Conservation (phyloP, 1,140 invertebrate genomes). For the Andrena cerasifolii region DNA sequence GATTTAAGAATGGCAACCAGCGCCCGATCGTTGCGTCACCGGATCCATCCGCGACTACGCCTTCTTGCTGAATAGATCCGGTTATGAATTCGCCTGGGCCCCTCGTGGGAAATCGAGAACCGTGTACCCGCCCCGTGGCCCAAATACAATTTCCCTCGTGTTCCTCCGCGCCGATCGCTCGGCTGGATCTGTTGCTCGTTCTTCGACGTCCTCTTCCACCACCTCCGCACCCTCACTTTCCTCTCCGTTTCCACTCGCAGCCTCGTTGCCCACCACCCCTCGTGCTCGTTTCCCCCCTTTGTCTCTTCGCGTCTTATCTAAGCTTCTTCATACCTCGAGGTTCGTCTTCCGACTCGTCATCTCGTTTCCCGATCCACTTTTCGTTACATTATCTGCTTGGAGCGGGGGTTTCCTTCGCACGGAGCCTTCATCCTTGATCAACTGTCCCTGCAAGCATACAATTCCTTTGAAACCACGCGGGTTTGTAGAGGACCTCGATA, state of each 20-base stretch:
- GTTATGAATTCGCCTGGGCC: constrained; percentile 55
- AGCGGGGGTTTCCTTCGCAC: neutral
- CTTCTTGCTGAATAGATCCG: constrained; percentile 27
- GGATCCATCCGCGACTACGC: neutral
- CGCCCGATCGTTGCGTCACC: neutral
- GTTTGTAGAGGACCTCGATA: too few species aligned
- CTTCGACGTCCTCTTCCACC: constrained; percentile 5
- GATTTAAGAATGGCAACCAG: constrained; percentile 5
- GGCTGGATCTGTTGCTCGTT: constrained; percentile 23
- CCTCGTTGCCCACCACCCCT: too few species aligned
- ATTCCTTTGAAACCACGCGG: too few species aligned
- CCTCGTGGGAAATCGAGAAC: constrained; percentile 51
- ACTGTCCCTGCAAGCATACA: too few species aligned
- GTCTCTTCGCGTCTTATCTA: neutral
- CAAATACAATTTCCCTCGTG: constrained; percentile 45
- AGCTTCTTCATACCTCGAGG: neutral
- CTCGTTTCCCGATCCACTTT: too few species aligned
- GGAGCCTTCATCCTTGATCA: too few species aligned
- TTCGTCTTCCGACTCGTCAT: neutral
- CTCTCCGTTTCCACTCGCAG: neutral
- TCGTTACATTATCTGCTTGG: neutral
- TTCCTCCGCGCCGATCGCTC: constrained; percentile 26
- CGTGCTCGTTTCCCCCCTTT: too few species aligned
- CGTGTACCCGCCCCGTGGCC: constrained; percentile 23
- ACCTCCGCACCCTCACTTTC: neutral